These are phyloP conservation scores for Hypanus sabinus DNA, from an alignment of 2,113 vertebrate species.

Conservation along the genomic window DNA sequence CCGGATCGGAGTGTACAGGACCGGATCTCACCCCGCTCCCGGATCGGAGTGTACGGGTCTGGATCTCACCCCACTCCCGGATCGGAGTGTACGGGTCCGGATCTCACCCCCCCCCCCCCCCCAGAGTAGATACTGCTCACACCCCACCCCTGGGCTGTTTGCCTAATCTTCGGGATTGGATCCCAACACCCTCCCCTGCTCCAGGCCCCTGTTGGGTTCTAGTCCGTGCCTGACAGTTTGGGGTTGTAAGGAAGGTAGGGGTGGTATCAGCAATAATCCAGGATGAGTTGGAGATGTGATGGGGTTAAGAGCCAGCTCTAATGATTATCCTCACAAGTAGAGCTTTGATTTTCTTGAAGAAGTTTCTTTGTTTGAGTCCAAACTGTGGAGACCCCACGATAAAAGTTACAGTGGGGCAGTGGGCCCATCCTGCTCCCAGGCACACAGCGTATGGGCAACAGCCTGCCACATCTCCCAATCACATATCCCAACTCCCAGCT, in stretches of 20 bases:
- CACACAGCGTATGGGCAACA: no score
- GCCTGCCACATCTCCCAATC: not conserved
- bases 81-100: not conserved
- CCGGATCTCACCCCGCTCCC: no score
- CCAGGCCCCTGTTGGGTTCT: no score
- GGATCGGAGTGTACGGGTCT: no score
- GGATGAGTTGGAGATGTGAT: not conserved
- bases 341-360: slow-evolving; percentile 39
- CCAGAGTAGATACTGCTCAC: no score
- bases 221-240: not conserved
- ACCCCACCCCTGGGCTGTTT: not conserved
- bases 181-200: no score
- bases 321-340: slow-evolving; percentile 52
- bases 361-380: slow-evolving; percentile 42
- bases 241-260: not conserved
- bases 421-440: no score
- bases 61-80: not conserved
- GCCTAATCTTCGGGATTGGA: no score
- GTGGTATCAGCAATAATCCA: not conserved
- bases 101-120: not conserved
- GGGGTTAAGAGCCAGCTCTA: slow-evolving; percentile 54
- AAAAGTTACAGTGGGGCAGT: not conserved
- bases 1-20: no score
- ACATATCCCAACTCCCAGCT: not conserved
- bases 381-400: not conserved